Percentiles rank a stretch among this genome's conserved stretches.
phyloP scores from a whole-genome alignment of 2,797 vertebrate species.

The Danio choprae region DNA sequence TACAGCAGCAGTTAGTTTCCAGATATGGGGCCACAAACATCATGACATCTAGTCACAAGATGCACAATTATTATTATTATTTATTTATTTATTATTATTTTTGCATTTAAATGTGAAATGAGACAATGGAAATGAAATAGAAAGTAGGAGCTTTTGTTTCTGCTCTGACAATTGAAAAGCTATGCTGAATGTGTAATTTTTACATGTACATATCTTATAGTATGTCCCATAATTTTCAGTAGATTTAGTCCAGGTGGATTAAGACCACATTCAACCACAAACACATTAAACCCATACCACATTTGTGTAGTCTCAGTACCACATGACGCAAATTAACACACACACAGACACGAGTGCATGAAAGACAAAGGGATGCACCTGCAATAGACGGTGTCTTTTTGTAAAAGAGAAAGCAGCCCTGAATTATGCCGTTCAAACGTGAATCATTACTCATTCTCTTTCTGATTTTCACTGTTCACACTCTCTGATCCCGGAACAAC shows the following conservation, averaged over 20 bases:
- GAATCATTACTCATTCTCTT: conserved; percentile 58
- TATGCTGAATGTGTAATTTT: no score
- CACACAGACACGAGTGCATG: conserved; percentile 26
- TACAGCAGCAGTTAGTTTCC: background rate
- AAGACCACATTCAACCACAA: background rate
- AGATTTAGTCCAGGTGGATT: no score
- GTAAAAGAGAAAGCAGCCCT: conserved; percentile 40
- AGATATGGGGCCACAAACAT: background rate
- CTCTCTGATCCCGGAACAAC: conserved; percentile 56
- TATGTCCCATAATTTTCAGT: no score
- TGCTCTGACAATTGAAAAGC: no score
- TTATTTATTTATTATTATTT: no score
- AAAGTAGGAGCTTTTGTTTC: no score
- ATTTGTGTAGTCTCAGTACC: conserved; percentile 15
- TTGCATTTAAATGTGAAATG: no score
- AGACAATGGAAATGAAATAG: no score
- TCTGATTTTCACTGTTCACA: conserved; percentile 52
- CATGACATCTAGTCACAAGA: no score
- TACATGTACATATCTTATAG: no score
- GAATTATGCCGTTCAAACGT: conserved; percentile 61
- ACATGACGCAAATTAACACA: conserved; percentile 4
- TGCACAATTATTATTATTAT: no score
- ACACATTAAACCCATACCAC: background rate
- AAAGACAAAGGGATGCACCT: conserved; percentile 12
- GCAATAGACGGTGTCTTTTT: conserved; percentile 4